A percentile compares a stretch with the other conserved stretches of the same genome.
Conservation (phyloP, 2,797 vertebrate genomes). For the Amphiprion clarkii region DNA sequence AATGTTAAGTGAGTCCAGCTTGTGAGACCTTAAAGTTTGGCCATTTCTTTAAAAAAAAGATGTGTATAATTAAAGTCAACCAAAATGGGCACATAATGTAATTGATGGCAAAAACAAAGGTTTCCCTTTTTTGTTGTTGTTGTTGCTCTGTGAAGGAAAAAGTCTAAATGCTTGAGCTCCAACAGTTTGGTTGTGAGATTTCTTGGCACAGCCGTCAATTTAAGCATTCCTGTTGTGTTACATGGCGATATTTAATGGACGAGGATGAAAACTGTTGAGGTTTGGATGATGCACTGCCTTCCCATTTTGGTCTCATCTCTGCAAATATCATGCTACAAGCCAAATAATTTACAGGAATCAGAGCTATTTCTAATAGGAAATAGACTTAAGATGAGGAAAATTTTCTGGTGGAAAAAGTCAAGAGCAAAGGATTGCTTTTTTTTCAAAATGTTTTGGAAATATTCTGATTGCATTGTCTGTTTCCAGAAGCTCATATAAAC, state of each 20-base stretch:
- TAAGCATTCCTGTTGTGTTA: slow-evolving; percentile 64
- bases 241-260: slow-evolving; percentile 61
- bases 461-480: slow-evolving; percentile 25
- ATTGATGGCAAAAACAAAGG: slow-evolving; percentile 65
- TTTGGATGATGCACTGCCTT: slow-evolving; percentile 61
- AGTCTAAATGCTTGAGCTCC: slow-evolving; percentile 67
- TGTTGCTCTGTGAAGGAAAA: slow-evolving; percentile 35
- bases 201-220: slow-evolving; percentile 57
- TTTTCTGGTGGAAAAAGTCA: slow-evolving; percentile 8
- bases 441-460: slow-evolving; percentile 43
- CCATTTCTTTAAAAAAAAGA: slow-evolving; percentile 58
- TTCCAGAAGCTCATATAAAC: slow-evolving; percentile 35
- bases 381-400: slow-evolving; percentile 28
- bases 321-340: slow-evolving; percentile 51
- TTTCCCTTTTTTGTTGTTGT: slow-evolving; percentile 46
- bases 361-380: slow-evolving; percentile 58
- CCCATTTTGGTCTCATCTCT: slow-evolving; percentile 63
- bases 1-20: slow-evolving; percentile 72
- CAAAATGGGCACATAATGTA: slow-evolving; percentile 50
- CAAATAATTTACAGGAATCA: slow-evolving; percentile 68
- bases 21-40: slow-evolving; percentile 71
- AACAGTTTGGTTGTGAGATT: slow-evolving; percentile 68
- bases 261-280: slow-evolving; percentile 68
- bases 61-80: slow-evolving; percentile 66
- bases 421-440: slow-evolving; percentile 5